Evolutionary conservation across 2,888 invertebrate genomes (phyloP).

Genomic region (Stictocephala bisonia): DNA sequence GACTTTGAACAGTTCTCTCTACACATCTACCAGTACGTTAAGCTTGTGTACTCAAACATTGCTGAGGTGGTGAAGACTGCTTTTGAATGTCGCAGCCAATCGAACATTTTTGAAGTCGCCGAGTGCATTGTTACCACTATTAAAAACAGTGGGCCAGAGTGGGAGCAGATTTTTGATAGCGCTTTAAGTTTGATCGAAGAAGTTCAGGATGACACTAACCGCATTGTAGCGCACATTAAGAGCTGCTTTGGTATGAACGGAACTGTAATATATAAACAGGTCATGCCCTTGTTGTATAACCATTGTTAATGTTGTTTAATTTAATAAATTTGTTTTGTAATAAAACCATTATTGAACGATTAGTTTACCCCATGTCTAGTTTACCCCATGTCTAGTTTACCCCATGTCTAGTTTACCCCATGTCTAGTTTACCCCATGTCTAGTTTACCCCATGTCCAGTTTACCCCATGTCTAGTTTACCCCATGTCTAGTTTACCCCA

Average conservation of each 20-base stretch:
- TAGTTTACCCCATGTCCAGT: too few species aligned
- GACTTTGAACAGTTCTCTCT: background rate
- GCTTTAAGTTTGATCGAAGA: constrained; percentile 3
- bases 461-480: too few species aligned
- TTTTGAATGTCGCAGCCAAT: background rate
- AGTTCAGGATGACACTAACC: background rate
- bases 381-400: too few species aligned
- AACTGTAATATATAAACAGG: too few species aligned
- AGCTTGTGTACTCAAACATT: background rate
- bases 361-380: too few species aligned
- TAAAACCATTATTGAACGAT: too few species aligned
- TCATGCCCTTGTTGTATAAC: too few species aligned
- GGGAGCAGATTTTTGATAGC: background rate
- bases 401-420: too few species aligned
- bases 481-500: too few species aligned
- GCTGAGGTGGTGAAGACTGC: background rate
- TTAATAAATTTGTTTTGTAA: too few species aligned
- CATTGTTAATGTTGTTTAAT: too few species aligned
- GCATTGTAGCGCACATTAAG: background rate
- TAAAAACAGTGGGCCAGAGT: constrained; percentile 11
- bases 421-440: too few species aligned
- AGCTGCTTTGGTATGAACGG: background rate
- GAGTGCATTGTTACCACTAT: background rate
- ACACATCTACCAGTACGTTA: background rate
- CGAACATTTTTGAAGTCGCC: background rate